Conservation (phyloP, 2,797 vertebrate genomes). For the Oreochromis grahami region DNA sequence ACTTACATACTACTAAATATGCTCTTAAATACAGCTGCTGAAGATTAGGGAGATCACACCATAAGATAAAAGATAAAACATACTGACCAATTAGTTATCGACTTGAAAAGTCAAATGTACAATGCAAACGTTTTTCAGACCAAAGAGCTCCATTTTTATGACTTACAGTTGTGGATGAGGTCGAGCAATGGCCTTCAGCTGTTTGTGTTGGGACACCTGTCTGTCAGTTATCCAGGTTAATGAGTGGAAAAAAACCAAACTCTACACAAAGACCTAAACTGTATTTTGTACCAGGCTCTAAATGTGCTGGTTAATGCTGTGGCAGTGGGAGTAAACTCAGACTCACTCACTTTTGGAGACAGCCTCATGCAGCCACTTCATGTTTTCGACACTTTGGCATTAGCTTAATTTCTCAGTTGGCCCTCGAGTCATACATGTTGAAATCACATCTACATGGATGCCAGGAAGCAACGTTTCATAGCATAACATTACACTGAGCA, state of each 20-base stretch:
- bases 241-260: not conserved
- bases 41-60: not conserved
- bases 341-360: not conserved
- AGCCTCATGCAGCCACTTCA: not conserved
- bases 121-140: not conserved
- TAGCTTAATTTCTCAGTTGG: not conserved
- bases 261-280: not conserved
- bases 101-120: not conserved
- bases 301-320: not conserved
- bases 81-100: not conserved
- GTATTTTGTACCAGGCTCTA: not conserved
- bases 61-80: not conserved
- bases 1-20: not conserved
- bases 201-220: not conserved
- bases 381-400: not conserved
- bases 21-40: not conserved
- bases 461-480: not conserved
- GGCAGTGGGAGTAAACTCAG: rapidly evolving
- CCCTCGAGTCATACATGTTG: rapidly evolving
- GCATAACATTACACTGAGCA: not conserved
- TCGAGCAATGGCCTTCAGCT: not conserved
- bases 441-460: not conserved
- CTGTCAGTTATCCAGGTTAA: not conserved
- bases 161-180: not conserved
- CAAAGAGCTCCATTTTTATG: not conserved